Conservation (phyloP, 2,797 vertebrate species). For the Chiloscyllium punctatum region DNA sequence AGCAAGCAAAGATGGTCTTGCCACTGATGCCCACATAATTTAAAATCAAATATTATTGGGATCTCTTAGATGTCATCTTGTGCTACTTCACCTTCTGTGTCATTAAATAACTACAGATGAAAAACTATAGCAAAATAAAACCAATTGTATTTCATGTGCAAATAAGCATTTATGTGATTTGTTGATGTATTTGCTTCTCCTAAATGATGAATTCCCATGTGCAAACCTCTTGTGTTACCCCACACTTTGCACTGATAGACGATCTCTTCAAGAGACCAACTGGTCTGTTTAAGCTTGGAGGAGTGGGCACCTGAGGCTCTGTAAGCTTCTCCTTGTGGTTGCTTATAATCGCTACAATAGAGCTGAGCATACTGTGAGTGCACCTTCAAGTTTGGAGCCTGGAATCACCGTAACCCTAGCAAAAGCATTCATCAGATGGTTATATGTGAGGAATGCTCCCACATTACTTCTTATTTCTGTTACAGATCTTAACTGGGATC, state of each 20-base stretch:
- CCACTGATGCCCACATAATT: neutral
- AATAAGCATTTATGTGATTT: neutral
- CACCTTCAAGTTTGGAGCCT: neutral
- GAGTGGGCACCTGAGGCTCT: too few relatives aligned
- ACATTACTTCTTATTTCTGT: neutral
- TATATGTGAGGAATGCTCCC: neutral
- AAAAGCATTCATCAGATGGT: neutral
- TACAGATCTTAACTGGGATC: neutral
- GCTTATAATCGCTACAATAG: too few relatives aligned
- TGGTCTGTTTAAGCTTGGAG: too few relatives aligned
- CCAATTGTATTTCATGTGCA: neutral
- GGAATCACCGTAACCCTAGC: neutral
- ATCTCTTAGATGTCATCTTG: neutral
- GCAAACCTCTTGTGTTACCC: neutral
- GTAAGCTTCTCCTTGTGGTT: too few relatives aligned
- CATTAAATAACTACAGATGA: neutral
- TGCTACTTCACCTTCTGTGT: neutral
- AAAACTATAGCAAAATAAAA: neutral
- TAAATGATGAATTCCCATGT: neutral
- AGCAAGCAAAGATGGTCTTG: neutral
- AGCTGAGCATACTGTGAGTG: too few relatives aligned
- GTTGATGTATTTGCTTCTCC: neutral
- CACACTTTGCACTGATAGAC: neutral
- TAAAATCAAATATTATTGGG: neutral
- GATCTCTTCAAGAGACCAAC: neutral